Percentiles rank a stretch among this genome's conserved stretches.
These are phyloP conservation scores for Xerus rutilus DNA, from an alignment of 2,797 vertebrate species.

Conservation along the genomic window DNA sequence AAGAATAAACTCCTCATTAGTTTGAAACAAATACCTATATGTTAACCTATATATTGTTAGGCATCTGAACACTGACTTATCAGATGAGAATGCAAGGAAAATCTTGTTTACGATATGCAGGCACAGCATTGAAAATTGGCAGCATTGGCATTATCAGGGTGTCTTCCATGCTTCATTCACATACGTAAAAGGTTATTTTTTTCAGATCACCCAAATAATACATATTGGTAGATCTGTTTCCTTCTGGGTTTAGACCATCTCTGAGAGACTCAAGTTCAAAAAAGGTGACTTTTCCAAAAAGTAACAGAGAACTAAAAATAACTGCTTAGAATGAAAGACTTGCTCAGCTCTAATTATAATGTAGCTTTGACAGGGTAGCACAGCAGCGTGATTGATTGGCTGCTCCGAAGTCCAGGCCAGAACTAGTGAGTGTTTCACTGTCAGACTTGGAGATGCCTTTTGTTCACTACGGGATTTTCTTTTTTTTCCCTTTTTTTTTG, in stretches of 20 bases:
- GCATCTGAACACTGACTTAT: background rate
- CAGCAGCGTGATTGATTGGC: background rate
- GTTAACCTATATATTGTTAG: background rate
- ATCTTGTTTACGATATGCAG: background rate
- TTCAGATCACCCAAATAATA: background rate
- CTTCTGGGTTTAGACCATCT: constrained; percentile 31
- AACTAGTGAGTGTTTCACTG: background rate
- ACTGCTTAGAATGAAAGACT: constrained; percentile 65
- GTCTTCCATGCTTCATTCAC: background rate
- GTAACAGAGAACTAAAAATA: constrained; percentile 78
- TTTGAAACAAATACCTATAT: background rate
- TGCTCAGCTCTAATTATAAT: constrained; percentile 67
- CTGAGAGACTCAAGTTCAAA: constrained; percentile 68
- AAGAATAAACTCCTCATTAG: background rate
- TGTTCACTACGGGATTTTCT: background rate
- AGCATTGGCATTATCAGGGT: background rate
- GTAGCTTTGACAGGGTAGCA: background rate
- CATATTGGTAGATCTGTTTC: constrained; percentile 6
- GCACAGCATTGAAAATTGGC: background rate
- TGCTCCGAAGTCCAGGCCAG: background rate
- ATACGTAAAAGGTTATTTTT: background rate
- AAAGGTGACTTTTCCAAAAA: constrained; percentile 71
- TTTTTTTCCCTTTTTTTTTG: background rate
- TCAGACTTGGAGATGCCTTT: background rate
- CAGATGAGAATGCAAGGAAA: background rate